Conservation (phyloP, 1,140 invertebrate genomes). For the Ruditapes philippinarum region DNA sequence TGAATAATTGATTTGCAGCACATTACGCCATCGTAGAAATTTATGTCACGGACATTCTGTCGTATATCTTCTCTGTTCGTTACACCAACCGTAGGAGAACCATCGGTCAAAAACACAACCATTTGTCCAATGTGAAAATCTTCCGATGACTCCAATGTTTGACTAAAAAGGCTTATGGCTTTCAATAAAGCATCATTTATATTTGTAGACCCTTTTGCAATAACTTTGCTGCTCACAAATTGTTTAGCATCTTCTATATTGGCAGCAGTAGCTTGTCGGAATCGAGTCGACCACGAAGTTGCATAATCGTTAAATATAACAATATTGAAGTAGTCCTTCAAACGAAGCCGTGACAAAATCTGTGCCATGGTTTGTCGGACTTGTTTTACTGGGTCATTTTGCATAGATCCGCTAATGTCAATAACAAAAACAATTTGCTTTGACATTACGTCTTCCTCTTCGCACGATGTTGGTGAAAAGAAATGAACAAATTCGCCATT, state of each 20-base stretch:
- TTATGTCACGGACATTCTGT: not conserved
- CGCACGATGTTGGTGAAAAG: conserved; percentile 15
- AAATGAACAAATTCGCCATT: conserved; percentile 23
- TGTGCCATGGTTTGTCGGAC: not conserved
- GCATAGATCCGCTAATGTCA: conserved; percentile 45
- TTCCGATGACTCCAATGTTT: too few species aligned
- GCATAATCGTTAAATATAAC: not conserved
- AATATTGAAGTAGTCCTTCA: conserved; percentile 41
- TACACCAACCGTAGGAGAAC: not conserved
- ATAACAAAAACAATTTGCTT: conserved; percentile 50
- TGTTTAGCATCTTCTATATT: not conserved
- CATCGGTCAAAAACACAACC: conserved; percentile 38
- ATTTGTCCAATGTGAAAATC: too few species aligned
- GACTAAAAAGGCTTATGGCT: not conserved
- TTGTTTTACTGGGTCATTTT: not conserved
- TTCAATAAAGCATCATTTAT: not conserved
- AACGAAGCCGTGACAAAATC: not conserved
- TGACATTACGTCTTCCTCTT: not conserved
- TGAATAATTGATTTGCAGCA: not conserved
- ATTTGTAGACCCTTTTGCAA: conserved; percentile 11
- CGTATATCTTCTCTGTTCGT: not conserved
- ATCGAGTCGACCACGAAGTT: not conserved
- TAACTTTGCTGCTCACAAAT: not conserved
- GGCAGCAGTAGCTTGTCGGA: not conserved
- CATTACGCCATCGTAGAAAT: not conserved